Base-by-base conservation (phyloP, 2,797 vertebrate genomes). In the Gymnothorax javanicus region DNA sequence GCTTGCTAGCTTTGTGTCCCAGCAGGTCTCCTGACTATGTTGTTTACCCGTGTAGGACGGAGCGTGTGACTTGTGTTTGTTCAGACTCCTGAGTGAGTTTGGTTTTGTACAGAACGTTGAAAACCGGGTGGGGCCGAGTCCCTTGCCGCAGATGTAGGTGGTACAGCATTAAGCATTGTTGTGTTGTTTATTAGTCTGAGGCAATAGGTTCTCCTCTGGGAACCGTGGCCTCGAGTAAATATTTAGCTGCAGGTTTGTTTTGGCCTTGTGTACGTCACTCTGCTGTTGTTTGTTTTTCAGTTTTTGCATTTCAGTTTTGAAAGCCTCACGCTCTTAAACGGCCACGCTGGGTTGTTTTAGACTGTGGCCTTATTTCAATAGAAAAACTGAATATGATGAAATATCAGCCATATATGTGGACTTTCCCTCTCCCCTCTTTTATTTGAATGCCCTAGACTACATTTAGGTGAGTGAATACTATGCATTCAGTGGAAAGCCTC, bases 81-180 rank as follows among this genome's bases (percentile, higher is more conserved):
- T 88, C 62, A 9, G 84, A 88, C 91, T 94, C 93, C 94, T 95
- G 91, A 93, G 94, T 90, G 93, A 94, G 91, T 95, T 94, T 95
- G 94, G 94, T 95, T 94, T 95, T 94, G 90, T 92, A 92, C 93
- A 91, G 89, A 3, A 89, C 86, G 90, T 91, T 86, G 64, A 59
- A 82, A 93, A 94, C 90, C 93, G 93, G 94, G 93, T 88, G 93
- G 90, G 90, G 92, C 93, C 82, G 88, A 85, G 88, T 95, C 92
- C 94, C 92, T 91, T 93, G 93, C 92, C 92, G 89, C 84, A 85
- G 88, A 91, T 86, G 89, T 90, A 92, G 92, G 92, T 90, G 89
- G 88, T 90, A 92, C 81, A 33, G 81, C 54, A 54, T 83, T 71
- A 50, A 27, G 62, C 67, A 71, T 85, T 85, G 84, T 85, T 71